Evolutionary conservation across 2,113 vertebrate species (phyloP).

Genomic region (Vombatus ursinus): DNA sequence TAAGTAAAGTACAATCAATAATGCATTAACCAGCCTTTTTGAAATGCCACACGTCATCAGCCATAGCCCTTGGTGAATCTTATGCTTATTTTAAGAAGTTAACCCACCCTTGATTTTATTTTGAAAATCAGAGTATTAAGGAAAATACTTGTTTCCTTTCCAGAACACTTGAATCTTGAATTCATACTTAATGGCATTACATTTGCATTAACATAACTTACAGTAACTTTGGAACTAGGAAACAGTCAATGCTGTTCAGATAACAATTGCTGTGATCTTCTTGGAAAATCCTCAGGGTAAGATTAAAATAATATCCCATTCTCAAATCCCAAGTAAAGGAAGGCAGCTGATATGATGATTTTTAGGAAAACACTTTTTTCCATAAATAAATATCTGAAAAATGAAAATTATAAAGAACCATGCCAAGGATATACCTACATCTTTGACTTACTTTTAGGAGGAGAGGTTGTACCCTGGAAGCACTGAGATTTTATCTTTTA

Average conservation of each 20-base stretch:
- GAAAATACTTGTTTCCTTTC: conserved; percentile 44
- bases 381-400: neutral
- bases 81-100: conserved; percentile 43
- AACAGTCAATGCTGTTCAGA: conserved; percentile 10
- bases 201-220: conserved; percentile 29
- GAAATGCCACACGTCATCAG: conserved; percentile 48
- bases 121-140: conserved; percentile 43
- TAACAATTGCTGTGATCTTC: conserved; percentile 18
- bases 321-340: neutral
- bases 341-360: conserved; percentile 17
- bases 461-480: neutral
- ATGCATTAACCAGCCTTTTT: conserved; percentile 38
- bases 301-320: conserved; percentile 30
- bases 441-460: neutral
- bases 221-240: neutral
- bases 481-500: neutral
- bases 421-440: neutral
- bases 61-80: conserved; percentile 34
- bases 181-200: conserved; percentile 36
- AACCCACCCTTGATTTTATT: conserved; percentile 50
- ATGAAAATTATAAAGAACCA: conserved; percentile 1
- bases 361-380: conserved; percentile 12
- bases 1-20: conserved; percentile 37
- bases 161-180: conserved; percentile 21
- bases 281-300: conserved; percentile 18